These are phyloP conservation scores for Amphiprion ocellaris DNA, from an alignment of 2,113 vertebrate species.

Conservation along the genomic window DNA sequence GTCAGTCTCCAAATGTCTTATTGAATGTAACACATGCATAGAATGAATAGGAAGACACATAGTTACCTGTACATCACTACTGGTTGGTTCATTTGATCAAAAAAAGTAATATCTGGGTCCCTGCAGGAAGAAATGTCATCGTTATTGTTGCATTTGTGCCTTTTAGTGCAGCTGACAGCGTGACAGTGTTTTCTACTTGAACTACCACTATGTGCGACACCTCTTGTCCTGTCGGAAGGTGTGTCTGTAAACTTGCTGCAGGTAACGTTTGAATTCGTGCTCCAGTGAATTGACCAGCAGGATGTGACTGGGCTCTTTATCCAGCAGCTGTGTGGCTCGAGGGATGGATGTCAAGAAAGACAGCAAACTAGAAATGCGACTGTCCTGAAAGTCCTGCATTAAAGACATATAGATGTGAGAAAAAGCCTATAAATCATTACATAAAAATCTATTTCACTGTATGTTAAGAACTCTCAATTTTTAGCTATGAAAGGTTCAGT, in stretches of 20 bases:
- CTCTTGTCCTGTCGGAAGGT: slow-evolving; percentile 81
- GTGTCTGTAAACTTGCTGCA: slow-evolving; percentile 83
- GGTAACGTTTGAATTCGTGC: slow-evolving; percentile 82
- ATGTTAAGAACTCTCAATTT: background rate
- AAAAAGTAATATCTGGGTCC: slow-evolving; percentile 85
- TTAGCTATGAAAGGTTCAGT: background rate
- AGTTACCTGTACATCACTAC: slow-evolving; percentile 85
- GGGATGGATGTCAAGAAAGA: slow-evolving; percentile 81
- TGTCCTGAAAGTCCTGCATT: slow-evolving; percentile 82
- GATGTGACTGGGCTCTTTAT: slow-evolving; percentile 77
- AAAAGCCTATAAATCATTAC: background rate
- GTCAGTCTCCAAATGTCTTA: background rate
- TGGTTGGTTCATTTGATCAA: slow-evolving; percentile 85
- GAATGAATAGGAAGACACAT: background rate
- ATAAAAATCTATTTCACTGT: background rate
- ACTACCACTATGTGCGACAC: slow-evolving; percentile 2
- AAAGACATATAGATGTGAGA: background rate
- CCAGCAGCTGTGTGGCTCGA: slow-evolving; percentile 84
- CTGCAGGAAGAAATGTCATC: slow-evolving; percentile 62
- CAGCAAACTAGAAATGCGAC: slow-evolving; percentile 79
- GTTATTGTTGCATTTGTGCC: background rate
- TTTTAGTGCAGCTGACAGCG: background rate
- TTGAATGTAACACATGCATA: background rate
- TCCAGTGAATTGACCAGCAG: slow-evolving; percentile 83
- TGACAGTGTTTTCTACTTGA: background rate